phyloP scores from a whole-genome alignment of 2,888 invertebrate genomes.

The Epiblema foenella region DNA sequence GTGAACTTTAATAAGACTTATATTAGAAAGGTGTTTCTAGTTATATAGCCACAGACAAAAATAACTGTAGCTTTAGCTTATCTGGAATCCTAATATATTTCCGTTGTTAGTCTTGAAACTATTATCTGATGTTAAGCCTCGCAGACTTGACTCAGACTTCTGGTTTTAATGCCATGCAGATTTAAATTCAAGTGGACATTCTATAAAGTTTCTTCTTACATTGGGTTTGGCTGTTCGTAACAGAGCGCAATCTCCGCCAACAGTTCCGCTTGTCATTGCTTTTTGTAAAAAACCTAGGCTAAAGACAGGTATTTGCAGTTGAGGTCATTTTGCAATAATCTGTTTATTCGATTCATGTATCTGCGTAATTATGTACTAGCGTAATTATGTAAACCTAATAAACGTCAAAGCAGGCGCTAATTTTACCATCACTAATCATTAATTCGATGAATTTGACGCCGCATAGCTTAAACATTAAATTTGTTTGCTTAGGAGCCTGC shows the following conservation, averaged over 20 bases:
- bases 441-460: background rate
- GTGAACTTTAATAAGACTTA: background rate
- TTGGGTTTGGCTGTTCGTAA: slow-evolving; percentile 24
- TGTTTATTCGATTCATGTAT: background rate
- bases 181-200: slow-evolving; percentile 26
- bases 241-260: slow-evolving; percentile 33
- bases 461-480: background rate
- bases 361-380: too few species aligned
- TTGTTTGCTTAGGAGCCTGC: background rate
- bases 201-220: slow-evolving; percentile 16
- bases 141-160: slow-evolving; percentile 10
- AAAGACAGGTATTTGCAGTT: background rate
- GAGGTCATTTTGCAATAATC: background rate
- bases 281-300: background rate
- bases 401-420: too few species aligned
- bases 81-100: background rate
- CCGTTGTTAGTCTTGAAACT: slow-evolving; percentile 8
- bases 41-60: background rate
- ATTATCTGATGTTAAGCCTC: background rate
- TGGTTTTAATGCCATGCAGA: slow-evolving; percentile 11
- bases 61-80: background rate
- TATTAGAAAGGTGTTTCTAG: background rate
- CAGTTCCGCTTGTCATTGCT: slow-evolving; percentile 8
- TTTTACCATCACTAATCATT: background rate
- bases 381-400: too few species aligned